Base-by-base conservation (phyloP, 2,888 invertebrate genomes). In the Nesidiocoris tenuis region DNA sequence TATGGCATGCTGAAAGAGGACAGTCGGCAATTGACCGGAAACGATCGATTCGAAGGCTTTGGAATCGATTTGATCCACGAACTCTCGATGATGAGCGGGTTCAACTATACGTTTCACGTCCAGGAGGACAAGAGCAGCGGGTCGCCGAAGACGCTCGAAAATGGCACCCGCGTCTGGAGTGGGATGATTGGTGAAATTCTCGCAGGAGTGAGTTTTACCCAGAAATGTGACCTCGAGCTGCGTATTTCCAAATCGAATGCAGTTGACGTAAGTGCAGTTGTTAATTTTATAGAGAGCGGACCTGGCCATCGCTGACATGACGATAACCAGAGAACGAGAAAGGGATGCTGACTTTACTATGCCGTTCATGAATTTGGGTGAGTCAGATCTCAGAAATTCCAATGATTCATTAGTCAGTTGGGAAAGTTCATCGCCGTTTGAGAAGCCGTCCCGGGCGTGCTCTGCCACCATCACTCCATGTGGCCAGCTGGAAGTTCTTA, bases 271-370 rank as follows among this genome's bases (percentile, higher is more conserved):
- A 39, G 39, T 39, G 5, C 39, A 39, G 39, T 39, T 61, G 16
- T 61, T 59, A 16, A 59, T 59, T 18, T 59, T 59, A 24, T 83
- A 95, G 95, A 89, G 89, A 82, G 95, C 92, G 39, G 93, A 96
- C 85, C 88, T 98, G 82, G 96, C 94, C 0, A 95, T 98, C 66
- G 95, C 95, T 1, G 96, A 97, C 83, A 86, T 98, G 80, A 92
- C 93, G 7, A 91, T 93, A 81, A 96, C 96, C 9, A 90, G 96
- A 61, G 90, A 92, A 79, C 87, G 98, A 54, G 94, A 96, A 83
- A 89, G 88, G 81, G 94, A 91, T 18, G 95, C 95, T 0, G 96
- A 97, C 84, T 98, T 98, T 82, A 96, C 96, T 0, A 94, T 93
- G 84, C 97, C 97, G 0, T 98, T 96, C 82, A 95, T 98, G 93